Base-by-base conservation (phyloP, 2,888 invertebrate genomes). In the Latrodectus hesperus region DNA sequence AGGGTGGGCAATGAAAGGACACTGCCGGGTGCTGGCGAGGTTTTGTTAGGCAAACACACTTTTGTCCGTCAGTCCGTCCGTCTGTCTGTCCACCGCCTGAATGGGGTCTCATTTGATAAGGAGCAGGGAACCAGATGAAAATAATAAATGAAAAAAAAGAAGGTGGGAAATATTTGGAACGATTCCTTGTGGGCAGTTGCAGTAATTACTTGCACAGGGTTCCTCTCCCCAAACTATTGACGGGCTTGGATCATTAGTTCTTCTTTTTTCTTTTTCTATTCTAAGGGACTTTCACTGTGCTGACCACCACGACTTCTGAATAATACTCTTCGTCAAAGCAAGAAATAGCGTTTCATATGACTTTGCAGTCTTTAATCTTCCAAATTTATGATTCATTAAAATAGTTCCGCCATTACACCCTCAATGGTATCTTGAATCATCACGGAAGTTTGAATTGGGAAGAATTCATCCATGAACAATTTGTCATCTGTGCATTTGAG, bases 1-100 rank as follows among this genome's bases (percentile, higher is more conserved):
- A 68, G 73, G 71, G 68, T 55, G 84, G 72, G 67, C 52, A 51
- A 75, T 72, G 71, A 80, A 80, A 60, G 80, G 80, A 55, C 72
- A 55, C 26, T 60, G 49, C n/a, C 71, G 64, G 38, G 60, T 17
- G 14, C 51, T 51, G 76, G 38, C 64, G 65, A 77, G 75, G 78
- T 83, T 88, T 88, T 88, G 83, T 88, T 88, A 88, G 83, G 86
- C 83, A 83, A 88, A 82, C 88, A 79, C 82, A 78, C 72, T 71
- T 81, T 85, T 84, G 84, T 84, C 84, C 84, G 73, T 78, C 68
- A 38, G 68, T 70, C 84, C 53, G 67, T 52, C 53, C 64, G 81
- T 26, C 70, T 60, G 70, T 49, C 49, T 65, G 64, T 55, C 52
- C 68, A 26, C 80, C 38, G 67, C 70, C 52, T 78, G 72, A 77